Evolutionary conservation across 2,888 invertebrate genomes (phyloP), one percentile per base, ranked within the genome.

Genomic region (Temnothorax rugatulus): DNA sequence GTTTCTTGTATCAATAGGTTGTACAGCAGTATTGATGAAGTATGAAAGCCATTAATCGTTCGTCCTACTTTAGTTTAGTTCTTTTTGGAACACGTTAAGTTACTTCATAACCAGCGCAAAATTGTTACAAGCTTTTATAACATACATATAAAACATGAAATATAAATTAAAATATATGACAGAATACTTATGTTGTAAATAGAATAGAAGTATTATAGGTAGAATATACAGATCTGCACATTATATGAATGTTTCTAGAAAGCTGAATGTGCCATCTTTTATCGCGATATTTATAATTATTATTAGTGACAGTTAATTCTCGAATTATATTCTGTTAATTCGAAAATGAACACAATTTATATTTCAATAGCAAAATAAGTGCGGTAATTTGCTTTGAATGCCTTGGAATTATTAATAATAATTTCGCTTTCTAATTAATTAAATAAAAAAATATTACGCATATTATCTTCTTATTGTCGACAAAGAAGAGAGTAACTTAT

Each of bases 21-120:
- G 15, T 44, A 54, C 11, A 68, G 18, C n/a, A 7, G n/a, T 69
- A 59, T 69, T 69, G 57, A 79, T 44, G 29, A 77, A 44, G 21
- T 57, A 57, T 79, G 18, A 79, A 57, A 79, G 25, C 21, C 34
- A 47, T 34, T 79, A 79, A 79, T 69, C 69, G 57, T 57, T 59
- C 15, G 71, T 71, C 57, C 79, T 79, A 79, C 57, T 79, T 76
- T 64, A 75, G 21, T 18, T 34, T 54, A 69, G 44, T 69, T 59
- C 44, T 71, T 79, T 79, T 71, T 79, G 57, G 47, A 79, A 44
- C 71, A 44, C 29, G 54, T 41, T 13, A 66, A 25, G n/a, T 41
- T 79, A 57, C 21, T 5, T 47, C 13, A 18, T 59, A 59, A 57
- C 0, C 13, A 41, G 15, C 13, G 11, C 34, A 9, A 79, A 71